Percentiles rank a stretch among this genome's conserved stretches.
Evolutionary conservation across 2,113 vertebrate genomes (phyloP).

Genomic region (Oxyruncus cristatus): DNA sequence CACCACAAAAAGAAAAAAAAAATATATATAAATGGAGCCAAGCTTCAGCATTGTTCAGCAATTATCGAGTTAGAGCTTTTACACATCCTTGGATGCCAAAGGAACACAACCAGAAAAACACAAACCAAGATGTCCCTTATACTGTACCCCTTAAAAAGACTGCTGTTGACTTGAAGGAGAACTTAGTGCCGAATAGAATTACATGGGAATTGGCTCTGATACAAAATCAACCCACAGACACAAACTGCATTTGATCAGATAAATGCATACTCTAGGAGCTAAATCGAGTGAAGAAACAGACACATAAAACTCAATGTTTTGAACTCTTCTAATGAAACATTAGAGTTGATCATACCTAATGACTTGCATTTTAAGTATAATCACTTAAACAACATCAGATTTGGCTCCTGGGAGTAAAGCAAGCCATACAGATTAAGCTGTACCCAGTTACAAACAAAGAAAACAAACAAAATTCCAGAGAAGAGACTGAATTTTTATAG

Average conservation of each 20-base stretch:
- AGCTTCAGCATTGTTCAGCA: background rate
- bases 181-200: background rate
- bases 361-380: conserved; percentile 24
- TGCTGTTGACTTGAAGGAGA: background rate
- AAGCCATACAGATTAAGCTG: background rate
- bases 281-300: conserved; percentile 10
- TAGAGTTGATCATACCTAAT: conserved; percentile 24
- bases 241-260: conserved; percentile 42
- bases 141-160: background rate
- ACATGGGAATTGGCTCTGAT: conserved; percentile 2
- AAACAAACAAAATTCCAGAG: conserved; percentile 23
- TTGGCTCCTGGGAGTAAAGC: conserved; percentile 10
- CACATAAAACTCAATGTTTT: background rate
- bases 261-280: background rate
- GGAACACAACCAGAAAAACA: background rate
- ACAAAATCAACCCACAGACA: conserved; percentile 45
- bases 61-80: background rate
- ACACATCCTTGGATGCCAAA: background rate
- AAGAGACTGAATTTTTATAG: background rate
- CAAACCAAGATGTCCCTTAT: background rate
- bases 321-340: conserved; percentile 26
- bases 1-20: background rate
- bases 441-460: background rate
- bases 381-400: background rate
- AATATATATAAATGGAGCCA: background rate